Evolutionary conservation across 2,113 vertebrate genomes (phyloP).

Genomic region (Panthera leo): DNA sequence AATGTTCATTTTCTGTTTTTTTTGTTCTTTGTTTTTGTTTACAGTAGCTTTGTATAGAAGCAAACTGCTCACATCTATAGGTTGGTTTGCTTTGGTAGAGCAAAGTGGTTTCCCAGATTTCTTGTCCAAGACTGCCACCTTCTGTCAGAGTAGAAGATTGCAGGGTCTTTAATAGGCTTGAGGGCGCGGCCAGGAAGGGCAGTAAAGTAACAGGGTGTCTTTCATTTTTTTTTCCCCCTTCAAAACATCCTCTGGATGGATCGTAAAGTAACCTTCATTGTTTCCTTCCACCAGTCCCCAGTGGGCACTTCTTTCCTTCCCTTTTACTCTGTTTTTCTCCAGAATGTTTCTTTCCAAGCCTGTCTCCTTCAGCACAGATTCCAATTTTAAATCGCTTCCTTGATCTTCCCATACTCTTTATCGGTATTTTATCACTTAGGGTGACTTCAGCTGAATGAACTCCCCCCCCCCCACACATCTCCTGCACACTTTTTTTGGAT

Average conservation of each 20-base stretch:
- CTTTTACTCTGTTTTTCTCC: neutral
- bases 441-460: neutral
- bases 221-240: neutral
- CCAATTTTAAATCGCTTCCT: neutral
- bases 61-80: accelerated
- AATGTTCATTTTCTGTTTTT: neutral
- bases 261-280: neutral
- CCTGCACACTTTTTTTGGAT: neutral
- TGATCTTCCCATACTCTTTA: neutral
- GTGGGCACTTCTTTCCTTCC: neutral
- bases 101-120: neutral
- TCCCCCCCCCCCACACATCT: neutral
- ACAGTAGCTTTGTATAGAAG: neutral
- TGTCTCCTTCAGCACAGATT: neutral
- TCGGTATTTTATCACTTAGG: neutral
- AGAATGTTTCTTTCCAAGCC: neutral
- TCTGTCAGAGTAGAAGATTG: conserved; percentile 31
- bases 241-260: neutral
- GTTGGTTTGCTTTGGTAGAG: neutral
- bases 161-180: neutral
- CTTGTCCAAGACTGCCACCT: conserved; percentile 27
- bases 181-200: neutral
- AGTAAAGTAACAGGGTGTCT: neutral
- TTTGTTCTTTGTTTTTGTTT: neutral
- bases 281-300: neutral